phyloP scores from a whole-genome alignment of 1,140 invertebrate species.

The Steinernema feltiae region DNA sequence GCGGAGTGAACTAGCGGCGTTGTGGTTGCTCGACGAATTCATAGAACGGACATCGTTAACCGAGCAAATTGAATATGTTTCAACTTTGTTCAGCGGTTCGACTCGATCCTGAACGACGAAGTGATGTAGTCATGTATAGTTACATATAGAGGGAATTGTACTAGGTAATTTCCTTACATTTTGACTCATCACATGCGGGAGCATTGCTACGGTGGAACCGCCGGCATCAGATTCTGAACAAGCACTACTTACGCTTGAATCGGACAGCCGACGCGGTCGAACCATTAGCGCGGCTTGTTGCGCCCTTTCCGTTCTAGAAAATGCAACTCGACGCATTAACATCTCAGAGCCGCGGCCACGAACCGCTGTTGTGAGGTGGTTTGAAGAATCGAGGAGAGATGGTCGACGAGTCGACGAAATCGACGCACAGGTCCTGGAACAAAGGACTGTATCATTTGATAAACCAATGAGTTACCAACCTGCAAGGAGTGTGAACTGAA shows the following conservation, averaged over 20 bases:
- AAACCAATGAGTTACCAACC: conserved; percentile 23
- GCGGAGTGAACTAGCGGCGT: not conserved
- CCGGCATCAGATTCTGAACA: conserved; percentile 40
- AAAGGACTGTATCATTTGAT: not conserved
- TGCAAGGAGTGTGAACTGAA: conserved; percentile 50
- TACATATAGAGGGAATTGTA: not conserved
- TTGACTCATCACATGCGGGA: conserved; percentile 15
- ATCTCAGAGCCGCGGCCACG: not conserved
- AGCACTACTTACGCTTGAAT: conserved; percentile 42
- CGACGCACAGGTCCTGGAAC: conserved; percentile 47
- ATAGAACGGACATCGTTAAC: not conserved
- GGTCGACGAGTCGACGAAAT: conserved; percentile 50
- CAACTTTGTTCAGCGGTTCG: not conserved
- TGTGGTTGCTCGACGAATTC: conserved; percentile 11
- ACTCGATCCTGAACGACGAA: not conserved
- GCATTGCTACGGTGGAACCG: conserved; percentile 11
- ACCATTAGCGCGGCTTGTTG: conserved; percentile 45
- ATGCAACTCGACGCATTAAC: not conserved
- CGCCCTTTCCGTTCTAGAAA: conserved; percentile 31
- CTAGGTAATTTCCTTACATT: conserved; percentile 10
- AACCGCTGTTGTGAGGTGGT: conserved; percentile 47
- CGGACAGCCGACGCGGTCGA: conserved; percentile 42
- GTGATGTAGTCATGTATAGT: not conserved
- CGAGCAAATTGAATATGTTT: not conserved
- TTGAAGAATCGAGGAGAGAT: conserved; percentile 47